phyloP scores from a whole-genome alignment of 2,888 invertebrate genomes.

The Thalpophila matura region DNA sequence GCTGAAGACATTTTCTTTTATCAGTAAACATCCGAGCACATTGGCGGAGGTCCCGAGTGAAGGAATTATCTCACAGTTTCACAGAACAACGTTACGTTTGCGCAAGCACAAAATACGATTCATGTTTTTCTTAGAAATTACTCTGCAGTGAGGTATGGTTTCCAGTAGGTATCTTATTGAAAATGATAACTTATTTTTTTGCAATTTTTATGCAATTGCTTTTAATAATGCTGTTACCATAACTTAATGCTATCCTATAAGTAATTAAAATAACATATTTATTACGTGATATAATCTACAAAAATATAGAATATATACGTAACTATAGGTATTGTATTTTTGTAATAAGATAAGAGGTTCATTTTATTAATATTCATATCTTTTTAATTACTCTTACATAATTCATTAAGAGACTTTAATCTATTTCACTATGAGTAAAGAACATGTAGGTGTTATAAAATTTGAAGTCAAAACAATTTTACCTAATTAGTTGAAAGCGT shows the following conservation, averaged over 20 bases:
- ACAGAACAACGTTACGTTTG: slow-evolving; percentile 69
- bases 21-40: slow-evolving; percentile 77
- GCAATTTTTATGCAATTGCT: slow-evolving; percentile 18
- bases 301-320: no score
- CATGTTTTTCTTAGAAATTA: slow-evolving; percentile 16
- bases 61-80: slow-evolving; percentile 79
- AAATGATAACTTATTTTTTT: not conserved
- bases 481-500: slow-evolving; percentile 63
- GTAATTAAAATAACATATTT: no score
- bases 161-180: not conserved
- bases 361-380: no score
- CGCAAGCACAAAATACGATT: slow-evolving; percentile 70
- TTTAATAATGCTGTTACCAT: no score
- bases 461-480: slow-evolving; percentile 9
- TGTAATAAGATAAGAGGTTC: no score
- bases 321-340: no score
- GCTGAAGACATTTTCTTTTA: slow-evolving; percentile 82
- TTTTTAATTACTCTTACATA: no score
- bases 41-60: slow-evolving; percentile 74
- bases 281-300: no score
- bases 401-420: no score
- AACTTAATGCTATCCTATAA: no score
- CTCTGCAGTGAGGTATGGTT: slow-evolving; percentile 49
- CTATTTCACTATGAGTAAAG: no score
- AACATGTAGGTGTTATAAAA: not conserved